These are phyloP conservation scores for Clistopyga incitator DNA, from an alignment of 2,888 invertebrate species.

Conservation along the genomic window DNA sequence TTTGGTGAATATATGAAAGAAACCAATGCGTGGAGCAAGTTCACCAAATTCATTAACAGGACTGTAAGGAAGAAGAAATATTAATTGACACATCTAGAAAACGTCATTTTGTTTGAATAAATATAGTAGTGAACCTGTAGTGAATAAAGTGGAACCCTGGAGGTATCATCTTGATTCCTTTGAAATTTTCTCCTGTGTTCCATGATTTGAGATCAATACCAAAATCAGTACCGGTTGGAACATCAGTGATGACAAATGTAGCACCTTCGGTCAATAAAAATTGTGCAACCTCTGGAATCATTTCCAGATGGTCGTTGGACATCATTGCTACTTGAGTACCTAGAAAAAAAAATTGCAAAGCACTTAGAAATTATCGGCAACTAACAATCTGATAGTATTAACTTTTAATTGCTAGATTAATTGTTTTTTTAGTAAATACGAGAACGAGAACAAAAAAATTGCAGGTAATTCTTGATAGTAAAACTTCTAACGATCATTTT, in stretches of 20 bases:
- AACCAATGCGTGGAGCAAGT: conserved; percentile 89
- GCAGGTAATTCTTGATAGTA: not conserved
- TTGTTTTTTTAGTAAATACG: not conserved
- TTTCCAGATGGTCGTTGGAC: conserved; percentile 82
- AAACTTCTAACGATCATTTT: no score
- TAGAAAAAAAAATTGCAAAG: no score
- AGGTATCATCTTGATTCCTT: conserved; percentile 99
- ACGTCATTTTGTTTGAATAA: conserved; percentile 77
- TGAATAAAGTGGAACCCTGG: conserved; percentile 97
- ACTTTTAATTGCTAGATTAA: not conserved
- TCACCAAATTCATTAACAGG: conserved; percentile 85
- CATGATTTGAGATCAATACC: conserved; percentile 97
- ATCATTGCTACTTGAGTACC: conserved; percentile 46
- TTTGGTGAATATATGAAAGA: conserved; percentile 93
- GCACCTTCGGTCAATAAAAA: conserved; percentile 92
- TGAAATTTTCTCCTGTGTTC: conserved; percentile 95
- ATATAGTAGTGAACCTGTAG: conserved; percentile 87
- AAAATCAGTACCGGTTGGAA: conserved; percentile 96
- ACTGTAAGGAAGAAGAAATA: conserved; percentile 78
- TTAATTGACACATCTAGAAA: not conserved
- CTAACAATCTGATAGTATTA: not conserved
- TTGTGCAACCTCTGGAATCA: conserved; percentile 92
- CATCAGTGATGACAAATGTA: conserved; percentile 92
- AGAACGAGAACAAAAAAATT: not conserved
- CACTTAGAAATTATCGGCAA: not conserved